Conservation (phyloP, 2,888 invertebrate genomes). For the Parelbella ahira region DNA sequence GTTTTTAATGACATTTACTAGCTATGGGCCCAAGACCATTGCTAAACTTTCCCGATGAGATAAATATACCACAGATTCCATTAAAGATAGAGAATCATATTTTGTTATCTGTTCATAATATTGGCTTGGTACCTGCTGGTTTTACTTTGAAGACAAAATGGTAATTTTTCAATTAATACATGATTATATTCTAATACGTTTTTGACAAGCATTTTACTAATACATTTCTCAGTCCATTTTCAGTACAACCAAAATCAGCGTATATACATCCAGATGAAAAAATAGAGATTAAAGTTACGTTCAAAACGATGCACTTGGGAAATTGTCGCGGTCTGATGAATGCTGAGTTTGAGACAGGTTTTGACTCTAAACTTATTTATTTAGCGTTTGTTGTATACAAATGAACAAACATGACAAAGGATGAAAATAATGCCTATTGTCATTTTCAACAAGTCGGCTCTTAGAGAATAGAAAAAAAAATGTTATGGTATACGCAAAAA, state of each 20-base stretch:
- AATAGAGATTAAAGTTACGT: constrained; percentile 70
- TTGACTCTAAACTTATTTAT: too few species aligned
- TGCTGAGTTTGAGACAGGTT: constrained; percentile 64
- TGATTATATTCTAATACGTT: too few species aligned
- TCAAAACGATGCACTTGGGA: constrained; percentile 72
- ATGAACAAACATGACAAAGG: too few species aligned
- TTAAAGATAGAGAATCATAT: constrained; percentile 54
- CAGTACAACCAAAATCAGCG: constrained; percentile 72
- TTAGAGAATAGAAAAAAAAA: too few species aligned
- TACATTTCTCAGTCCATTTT: constrained; percentile 80
- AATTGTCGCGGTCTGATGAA: constrained; percentile 50
- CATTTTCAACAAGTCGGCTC: too few species aligned
- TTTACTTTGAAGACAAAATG: constrained; percentile 56
- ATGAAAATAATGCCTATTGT: too few species aligned
- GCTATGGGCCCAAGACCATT: constrained; percentile 68
- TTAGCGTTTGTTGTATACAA: too few species aligned
- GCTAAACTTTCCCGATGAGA: constrained; percentile 60
- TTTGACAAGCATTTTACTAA: too few species aligned
- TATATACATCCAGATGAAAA: constrained; percentile 69
- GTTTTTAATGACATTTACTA: too few species aligned
- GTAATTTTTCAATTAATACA: constrained; percentile 36
- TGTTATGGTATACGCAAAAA: too few species aligned
- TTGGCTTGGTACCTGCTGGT: constrained; percentile 52
- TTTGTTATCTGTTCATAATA: constrained; percentile 47
- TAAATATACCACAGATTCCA: constrained; percentile 53